These are phyloP conservation scores for Tachuris rubrigastra DNA, from an alignment of 2,113 vertebrate species.

Conservation along the genomic window DNA sequence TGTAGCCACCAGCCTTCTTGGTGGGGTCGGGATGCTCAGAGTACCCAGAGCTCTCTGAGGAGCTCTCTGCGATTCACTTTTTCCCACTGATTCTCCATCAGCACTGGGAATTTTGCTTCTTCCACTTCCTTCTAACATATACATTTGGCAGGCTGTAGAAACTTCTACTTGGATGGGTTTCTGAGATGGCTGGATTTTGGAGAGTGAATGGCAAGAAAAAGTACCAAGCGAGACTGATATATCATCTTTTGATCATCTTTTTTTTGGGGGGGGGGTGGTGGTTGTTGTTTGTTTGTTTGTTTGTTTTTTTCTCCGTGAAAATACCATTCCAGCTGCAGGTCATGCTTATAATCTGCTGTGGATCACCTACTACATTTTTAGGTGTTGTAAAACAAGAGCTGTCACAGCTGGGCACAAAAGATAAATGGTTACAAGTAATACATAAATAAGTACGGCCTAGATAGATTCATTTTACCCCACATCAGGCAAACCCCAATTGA, in stretches of 20 bases:
- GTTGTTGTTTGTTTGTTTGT: not conserved
- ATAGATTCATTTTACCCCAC: not conserved
- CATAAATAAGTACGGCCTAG: not conserved
- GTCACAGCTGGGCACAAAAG: not conserved
- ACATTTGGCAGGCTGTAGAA: not conserved
- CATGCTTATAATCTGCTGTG: not conserved
- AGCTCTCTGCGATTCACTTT: not conserved
- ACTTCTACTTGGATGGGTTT: not conserved
- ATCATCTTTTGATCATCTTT: not conserved
- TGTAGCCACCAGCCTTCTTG: not conserved
- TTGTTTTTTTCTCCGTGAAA: not conserved
- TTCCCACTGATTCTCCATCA: not conserved
- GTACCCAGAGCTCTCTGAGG: not conserved
- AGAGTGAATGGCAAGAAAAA: not conserved
- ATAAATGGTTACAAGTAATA: constrained; percentile 4
- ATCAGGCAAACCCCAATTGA: not conserved
- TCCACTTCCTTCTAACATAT: not conserved
- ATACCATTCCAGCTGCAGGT: not conserved
- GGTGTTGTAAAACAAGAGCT: constrained; percentile 1
- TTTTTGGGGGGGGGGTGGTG: too few species aligned
- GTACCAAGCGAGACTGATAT: not conserved
- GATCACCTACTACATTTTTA: not conserved
- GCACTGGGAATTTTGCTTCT: not conserved
- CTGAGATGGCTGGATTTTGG: not conserved
- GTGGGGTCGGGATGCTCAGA: not conserved